Evolutionary conservation across 2,888 invertebrate genomes (phyloP).

Genomic region (Crepidodera aurea): DNA sequence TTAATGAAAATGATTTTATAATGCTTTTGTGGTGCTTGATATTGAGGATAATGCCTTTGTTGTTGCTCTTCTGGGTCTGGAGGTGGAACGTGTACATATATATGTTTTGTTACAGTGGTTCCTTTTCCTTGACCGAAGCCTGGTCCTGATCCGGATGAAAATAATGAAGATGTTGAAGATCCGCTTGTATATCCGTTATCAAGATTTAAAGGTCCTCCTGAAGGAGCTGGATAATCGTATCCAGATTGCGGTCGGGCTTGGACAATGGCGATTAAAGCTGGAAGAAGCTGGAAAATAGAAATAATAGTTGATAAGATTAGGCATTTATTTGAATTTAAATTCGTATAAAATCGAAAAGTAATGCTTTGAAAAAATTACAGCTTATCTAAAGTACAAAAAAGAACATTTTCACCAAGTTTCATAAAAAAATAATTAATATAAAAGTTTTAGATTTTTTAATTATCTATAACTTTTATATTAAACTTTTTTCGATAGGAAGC

Average conservation of each 20-base stretch:
- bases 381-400: too few species aligned
- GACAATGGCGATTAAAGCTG: not conserved
- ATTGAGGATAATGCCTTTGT: slow-evolving; percentile 68
- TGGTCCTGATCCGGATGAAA: not conserved
- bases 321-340: too few species aligned
- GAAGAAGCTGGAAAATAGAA: not conserved
- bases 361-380: too few species aligned
- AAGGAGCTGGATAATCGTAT: not conserved
- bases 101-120: not conserved
- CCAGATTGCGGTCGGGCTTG: not conserved
- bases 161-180: not conserved
- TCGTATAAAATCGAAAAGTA: too few species aligned
- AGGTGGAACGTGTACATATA: not conserved
- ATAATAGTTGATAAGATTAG: not conserved
- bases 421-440: too few species aligned
- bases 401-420: too few species aligned
- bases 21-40: slow-evolving; percentile 80
- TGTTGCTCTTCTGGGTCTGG: slow-evolving; percentile 68
- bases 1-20: slow-evolving; percentile 93
- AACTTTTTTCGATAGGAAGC: too few species aligned
- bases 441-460: too few species aligned
- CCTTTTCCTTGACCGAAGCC: not conserved
- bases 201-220: not conserved
- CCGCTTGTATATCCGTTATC: not conserved
- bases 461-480: too few species aligned